Evolutionary conservation across 2,797 vertebrate species (phyloP).

Genomic region (Apogon hyalosoma): DNA sequence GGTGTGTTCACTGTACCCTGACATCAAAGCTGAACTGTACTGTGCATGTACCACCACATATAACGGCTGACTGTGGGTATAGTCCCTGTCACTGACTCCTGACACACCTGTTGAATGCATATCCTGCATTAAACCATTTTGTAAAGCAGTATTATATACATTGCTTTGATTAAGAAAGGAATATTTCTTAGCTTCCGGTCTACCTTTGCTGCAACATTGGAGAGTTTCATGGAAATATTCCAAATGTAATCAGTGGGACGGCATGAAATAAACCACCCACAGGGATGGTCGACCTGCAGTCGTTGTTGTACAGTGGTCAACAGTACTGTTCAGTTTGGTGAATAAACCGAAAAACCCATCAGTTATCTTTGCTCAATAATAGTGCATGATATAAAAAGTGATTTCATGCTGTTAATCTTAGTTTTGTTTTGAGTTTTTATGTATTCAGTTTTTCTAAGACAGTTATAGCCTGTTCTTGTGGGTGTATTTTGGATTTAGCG

Average conservation of each 20-base stretch:
- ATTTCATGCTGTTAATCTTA: slow-evolving; percentile 2
- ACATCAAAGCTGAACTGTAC: background rate
- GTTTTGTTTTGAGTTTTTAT: slow-evolving; percentile 13
- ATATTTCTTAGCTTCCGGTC: background rate
- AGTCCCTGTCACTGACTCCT: background rate
- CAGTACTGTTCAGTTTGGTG: background rate
- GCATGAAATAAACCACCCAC: background rate
- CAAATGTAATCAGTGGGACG: background rate
- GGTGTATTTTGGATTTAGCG: slow-evolving; percentile 50
- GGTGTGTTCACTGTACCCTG: background rate
- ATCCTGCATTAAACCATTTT: background rate
- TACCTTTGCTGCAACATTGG: background rate
- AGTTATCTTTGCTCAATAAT: background rate
- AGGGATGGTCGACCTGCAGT: background rate
- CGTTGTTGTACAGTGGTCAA: background rate
- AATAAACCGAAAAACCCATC: no score
- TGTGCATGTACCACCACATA: no score
- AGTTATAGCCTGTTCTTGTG: slow-evolving; percentile 14
- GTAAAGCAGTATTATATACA: background rate
- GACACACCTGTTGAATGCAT: background rate
- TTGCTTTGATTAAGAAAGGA: no score
- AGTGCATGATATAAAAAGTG: background rate
- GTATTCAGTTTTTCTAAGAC: background rate
- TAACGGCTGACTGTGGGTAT: background rate
- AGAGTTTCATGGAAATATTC: background rate